These are phyloP conservation scores for Cyaniris semiargus DNA, from an alignment of 2,888 invertebrate species.

Conservation along the genomic window DNA sequence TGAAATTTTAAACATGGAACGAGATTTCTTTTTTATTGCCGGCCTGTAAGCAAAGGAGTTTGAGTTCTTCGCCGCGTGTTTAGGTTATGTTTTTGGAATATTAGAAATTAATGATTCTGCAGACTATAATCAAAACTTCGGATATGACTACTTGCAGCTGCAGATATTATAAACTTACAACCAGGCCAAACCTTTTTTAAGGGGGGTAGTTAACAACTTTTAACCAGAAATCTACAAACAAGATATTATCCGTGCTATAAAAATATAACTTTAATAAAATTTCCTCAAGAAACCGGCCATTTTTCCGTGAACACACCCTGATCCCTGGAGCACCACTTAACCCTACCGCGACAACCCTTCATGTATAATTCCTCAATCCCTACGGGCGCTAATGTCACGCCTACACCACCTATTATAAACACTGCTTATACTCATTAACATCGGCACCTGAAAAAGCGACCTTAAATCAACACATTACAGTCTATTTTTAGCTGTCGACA, in stretches of 20 bases:
- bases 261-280: conserved; percentile 13
- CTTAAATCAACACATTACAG: conserved; percentile 41
- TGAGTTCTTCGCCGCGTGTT: not conserved
- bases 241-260: not conserved
- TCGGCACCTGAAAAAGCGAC: conserved; percentile 43
- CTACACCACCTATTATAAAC: conserved; percentile 67
- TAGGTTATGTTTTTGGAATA: not conserved
- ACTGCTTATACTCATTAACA: conserved; percentile 55
- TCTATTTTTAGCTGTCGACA: conserved; percentile 40
- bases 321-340: conserved; percentile 53
- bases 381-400: conserved; percentile 77
- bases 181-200: not conserved
- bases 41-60: not conserved
- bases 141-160: not conserved
- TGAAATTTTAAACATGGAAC: conserved; percentile 24
- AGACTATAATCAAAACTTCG: not conserved
- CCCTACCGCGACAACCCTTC: conserved; percentile 71
- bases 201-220: not conserved
- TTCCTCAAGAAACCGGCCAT: conserved; percentile 51
- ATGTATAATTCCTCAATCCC: conserved; percentile 72
- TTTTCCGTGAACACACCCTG: conserved; percentile 57
- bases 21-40: not conserved
- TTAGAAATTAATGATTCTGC: not conserved
- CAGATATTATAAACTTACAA: not conserved
- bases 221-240: not conserved